Base-by-base conservation (phyloP, 2,797 vertebrate species). In the Harpagifer antarcticus region DNA sequence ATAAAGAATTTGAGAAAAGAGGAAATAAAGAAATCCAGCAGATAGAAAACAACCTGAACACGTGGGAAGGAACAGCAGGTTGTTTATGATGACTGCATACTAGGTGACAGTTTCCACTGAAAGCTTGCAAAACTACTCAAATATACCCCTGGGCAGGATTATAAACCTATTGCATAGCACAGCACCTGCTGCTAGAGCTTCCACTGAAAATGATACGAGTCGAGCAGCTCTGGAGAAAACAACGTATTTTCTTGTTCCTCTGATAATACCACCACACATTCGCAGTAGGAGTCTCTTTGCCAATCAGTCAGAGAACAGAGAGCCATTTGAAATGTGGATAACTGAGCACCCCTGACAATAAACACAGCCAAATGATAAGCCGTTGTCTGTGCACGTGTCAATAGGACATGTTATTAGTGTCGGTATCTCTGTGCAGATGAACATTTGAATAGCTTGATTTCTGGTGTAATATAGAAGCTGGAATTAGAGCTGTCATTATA, bases 71-170 rank as follows among this genome's bases (percentile, higher is more conserved):
- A 69, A 49, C 70, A 70, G 76, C 62, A 58, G 54, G 76, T 72
- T 74, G 59, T 82, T 83, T 79, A 40, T 71, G 48, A 58, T 19
- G 45, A 27, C 53, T 76, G 53, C 31, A 71, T 69, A 74, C 58
- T 17, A 9, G 48, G 8, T 73, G 74, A 76, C 74, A 56, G 72
- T 58, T 75, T n/a, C 58, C 55, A 40, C 66, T 65, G 62, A 78
- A 49, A 9, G 48, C 42, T 60, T 31, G 55, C 23, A 55, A 66
- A 77, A 52, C 70, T 67, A 27, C 42, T 43, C 48, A 72, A 79
- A 70, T 23, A 55, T 79, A 47, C 52, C 67, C 57, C 60, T 42
- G 59, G 61, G 68, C 62, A 33, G 45, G 9, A 13, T 54, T 58
- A 12, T 27, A 17, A 60, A 58, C 37, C 19, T 42, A 58, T 19